Conservation (phyloP, 2,888 invertebrate genomes). For the Aproaerema taeniolella region DNA sequence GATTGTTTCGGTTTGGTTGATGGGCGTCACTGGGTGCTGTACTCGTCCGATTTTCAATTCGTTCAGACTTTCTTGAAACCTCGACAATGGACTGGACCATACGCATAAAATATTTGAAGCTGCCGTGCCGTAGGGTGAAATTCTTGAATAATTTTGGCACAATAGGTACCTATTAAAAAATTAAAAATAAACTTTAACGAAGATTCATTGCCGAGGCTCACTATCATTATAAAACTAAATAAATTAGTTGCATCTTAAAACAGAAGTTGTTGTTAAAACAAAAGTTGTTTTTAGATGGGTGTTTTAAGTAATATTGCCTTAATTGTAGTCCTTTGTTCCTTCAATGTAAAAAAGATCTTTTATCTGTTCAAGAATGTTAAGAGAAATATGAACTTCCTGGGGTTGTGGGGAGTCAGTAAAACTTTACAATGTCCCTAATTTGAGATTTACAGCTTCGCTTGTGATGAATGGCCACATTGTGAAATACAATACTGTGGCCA, state of each 20-base stretch:
- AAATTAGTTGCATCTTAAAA: no score
- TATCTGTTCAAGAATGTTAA: slow-evolving; percentile 25
- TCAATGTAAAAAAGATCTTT: slow-evolving; percentile 15
- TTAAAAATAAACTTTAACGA: no score
- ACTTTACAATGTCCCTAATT: slow-evolving; percentile 65
- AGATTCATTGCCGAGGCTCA: no score
- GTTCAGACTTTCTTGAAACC: slow-evolving; percentile 64
- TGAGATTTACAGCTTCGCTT: slow-evolving; percentile 47
- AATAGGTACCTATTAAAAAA: no score
- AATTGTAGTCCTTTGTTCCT: slow-evolving; percentile 1
- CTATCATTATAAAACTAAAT: no score
- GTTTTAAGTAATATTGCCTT: no score
- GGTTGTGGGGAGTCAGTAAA: slow-evolving; percentile 51
- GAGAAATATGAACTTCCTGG: slow-evolving; percentile 45
- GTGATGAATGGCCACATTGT: slow-evolving; percentile 57
- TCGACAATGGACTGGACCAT: slow-evolving; percentile 42
- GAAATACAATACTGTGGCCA: slow-evolving; percentile 39
- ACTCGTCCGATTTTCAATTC: slow-evolving; percentile 70
- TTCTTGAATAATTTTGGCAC: not conserved
- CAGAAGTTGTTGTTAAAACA: no score
- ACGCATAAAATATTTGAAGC: slow-evolving; percentile 9
- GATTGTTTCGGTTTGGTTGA: slow-evolving; percentile 62
- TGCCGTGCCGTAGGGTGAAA: slow-evolving; percentile 12
- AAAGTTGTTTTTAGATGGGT: no score
- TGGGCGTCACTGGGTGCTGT: slow-evolving; percentile 61